Base-by-base conservation (phyloP, 2,113 vertebrate genomes). In the Mormyrus lacerda region DNA sequence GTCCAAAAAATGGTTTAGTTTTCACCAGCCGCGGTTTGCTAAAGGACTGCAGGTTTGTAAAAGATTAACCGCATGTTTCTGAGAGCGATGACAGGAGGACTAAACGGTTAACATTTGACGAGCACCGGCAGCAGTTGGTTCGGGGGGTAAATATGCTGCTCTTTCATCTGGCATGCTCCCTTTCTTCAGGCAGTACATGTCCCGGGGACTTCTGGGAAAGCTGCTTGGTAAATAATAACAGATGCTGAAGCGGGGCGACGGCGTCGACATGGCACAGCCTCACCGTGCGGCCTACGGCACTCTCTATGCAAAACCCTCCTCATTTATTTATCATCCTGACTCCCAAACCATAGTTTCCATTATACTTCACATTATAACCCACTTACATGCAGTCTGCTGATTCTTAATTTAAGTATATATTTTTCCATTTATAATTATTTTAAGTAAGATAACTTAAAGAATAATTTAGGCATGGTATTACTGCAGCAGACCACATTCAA, bases 161-260 rank as follows among this genome's bases (percentile, higher is more conserved):
- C 88, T 53, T 48, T 47, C 44, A 65, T 55, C 31, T 86, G 35
- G 58, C 90, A 53, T 42, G 53, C 17, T 88, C 90, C 85, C 90
- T 92, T 91, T 93, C 91, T 55, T 58, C 79, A 91, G 84, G 51
- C 83, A 50, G 87, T 69, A 65, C 31, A 2, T 88, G 90, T 92
- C 89, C 89, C 3, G 45, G 51, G 89, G 91, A 91, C 91, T 87
- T 48, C 48, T 85, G 39, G 91, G 88, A 89, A 31, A 50, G 24
- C 90, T 93, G 93, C 92, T 93, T 90, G 92, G 58, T 42, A 85
- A 89, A 87, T 55, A 89, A 91, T 89, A 89, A 89, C 47, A 48
- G 69, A 24, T 27, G 21, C 87, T 89, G 85, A 83, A 79, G 27
- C 31, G 61, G 39, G 10, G 86, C 35, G 7, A 31, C 6, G 35